phyloP scores from a whole-genome alignment of 2,113 vertebrate genomes.

The Salvelinus namaycush region DNA sequence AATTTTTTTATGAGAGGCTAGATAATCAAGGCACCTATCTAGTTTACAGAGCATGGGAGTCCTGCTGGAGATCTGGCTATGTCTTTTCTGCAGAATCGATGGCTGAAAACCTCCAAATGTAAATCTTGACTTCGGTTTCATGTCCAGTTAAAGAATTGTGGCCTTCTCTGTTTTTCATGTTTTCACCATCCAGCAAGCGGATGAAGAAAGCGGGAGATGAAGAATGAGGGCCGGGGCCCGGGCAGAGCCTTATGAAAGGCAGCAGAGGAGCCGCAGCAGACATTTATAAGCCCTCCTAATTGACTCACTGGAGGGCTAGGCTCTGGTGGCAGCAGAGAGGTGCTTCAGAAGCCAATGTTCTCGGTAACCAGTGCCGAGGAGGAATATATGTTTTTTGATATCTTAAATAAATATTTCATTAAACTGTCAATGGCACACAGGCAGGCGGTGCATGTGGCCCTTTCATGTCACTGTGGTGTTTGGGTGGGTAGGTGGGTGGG shows the following conservation, averaged over 20 bases:
- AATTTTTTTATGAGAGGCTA: constrained; percentile 43
- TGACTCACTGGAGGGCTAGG: constrained; percentile 76
- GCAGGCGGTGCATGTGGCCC: constrained; percentile 50
- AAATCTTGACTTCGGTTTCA: constrained; percentile 46
- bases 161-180: constrained; percentile 57
- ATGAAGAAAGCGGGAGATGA: constrained; percentile 66
- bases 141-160: constrained; percentile 52
- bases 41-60: neutral
- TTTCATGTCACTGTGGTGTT: constrained; percentile 69
- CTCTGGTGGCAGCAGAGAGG: constrained; percentile 55
- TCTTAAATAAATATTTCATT: constrained; percentile 80
- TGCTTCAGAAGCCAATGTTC: constrained; percentile 76
- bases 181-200: constrained; percentile 50
- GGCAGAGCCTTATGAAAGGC: constrained; percentile 63
- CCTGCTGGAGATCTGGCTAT: neutral
- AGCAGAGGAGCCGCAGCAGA: constrained; percentile 52
- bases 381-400: constrained; percentile 81
- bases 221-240: constrained; percentile 68
- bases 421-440: constrained; percentile 71
- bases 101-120: constrained; percentile 49
- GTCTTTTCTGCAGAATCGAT: constrained; percentile 11
- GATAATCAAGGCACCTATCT: constrained; percentile 30
- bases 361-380: constrained; percentile 70
- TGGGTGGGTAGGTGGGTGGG: constrained; percentile 33
- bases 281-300: constrained; percentile 72